phyloP scores from a whole-genome alignment of 2,113 vertebrate species.

The Donacobius atricapilla region DNA sequence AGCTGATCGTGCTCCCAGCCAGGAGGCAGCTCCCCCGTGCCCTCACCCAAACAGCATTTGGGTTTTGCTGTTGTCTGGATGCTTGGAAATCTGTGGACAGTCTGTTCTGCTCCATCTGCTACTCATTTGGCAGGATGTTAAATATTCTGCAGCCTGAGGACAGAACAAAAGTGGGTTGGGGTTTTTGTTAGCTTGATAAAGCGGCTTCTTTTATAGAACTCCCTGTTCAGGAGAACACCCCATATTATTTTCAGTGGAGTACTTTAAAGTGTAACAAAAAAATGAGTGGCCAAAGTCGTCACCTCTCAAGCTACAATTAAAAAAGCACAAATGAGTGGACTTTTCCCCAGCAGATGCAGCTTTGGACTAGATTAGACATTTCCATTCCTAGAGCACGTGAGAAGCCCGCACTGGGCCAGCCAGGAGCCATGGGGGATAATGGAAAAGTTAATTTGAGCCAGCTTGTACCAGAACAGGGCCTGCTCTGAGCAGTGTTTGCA shows the following conservation, averaged over 20 bases:
- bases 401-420: background rate
- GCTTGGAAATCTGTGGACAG: background rate
- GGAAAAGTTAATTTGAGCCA: background rate
- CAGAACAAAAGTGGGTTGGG: background rate
- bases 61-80: background rate
- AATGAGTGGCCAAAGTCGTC: background rate
- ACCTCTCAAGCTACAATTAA: background rate
- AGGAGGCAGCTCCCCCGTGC: background rate
- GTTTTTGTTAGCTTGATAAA: background rate
- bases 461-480: background rate
- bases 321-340: background rate
- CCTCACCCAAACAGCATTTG: background rate
- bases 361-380: background rate
- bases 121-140: background rate
- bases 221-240: background rate
- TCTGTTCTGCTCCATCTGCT: constrained; percentile 46
- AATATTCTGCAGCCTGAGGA: background rate
- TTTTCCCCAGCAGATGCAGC: background rate
- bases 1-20: background rate
- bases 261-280: background rate
- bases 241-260: background rate
- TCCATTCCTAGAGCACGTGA: background rate
- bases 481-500: background rate
- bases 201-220: background rate
- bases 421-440: background rate